Evolutionary conservation across 2,888 invertebrate genomes (phyloP).

Genomic region (Amphipoea lucens): DNA sequence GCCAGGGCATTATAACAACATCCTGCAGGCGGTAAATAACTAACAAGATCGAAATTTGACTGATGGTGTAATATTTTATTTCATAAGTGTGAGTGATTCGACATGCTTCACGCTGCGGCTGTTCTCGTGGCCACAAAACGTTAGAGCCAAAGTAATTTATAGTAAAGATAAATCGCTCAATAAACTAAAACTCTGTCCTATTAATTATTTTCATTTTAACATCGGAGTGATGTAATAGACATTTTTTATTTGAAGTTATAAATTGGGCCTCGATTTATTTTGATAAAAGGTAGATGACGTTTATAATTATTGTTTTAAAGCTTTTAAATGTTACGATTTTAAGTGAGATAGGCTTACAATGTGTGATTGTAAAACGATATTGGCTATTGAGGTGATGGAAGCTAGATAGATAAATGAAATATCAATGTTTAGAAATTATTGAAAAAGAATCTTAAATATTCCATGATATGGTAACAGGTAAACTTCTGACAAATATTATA

Average conservation of each 20-base stretch:
- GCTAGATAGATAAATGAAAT: background rate
- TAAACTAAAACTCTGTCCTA: slow-evolving; percentile 59
- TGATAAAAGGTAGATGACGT: slow-evolving; percentile 41
- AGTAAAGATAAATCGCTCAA: slow-evolving; percentile 64
- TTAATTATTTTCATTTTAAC: slow-evolving; percentile 64
- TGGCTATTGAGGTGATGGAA: background rate
- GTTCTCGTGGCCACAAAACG: slow-evolving; percentile 50
- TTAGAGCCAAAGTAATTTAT: slow-evolving; percentile 67
- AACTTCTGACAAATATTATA: background rate
- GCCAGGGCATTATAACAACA: background rate
- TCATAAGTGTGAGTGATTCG: background rate
- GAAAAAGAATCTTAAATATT: background rate
- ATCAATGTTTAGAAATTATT: background rate
- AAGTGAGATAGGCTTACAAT: background rate
- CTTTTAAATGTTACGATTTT: slow-evolving; percentile 25
- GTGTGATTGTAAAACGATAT: slow-evolving; percentile 18
- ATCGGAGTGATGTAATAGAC: slow-evolving; percentile 46
- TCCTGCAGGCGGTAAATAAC: background rate
- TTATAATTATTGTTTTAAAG: slow-evolving; percentile 49
- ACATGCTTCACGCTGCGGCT: background rate
- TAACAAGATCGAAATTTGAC: background rate
- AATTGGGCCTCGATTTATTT: slow-evolving; percentile 61
- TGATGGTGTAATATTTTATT: too few species aligned
- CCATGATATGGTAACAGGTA: background rate
- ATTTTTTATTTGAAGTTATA: slow-evolving; percentile 57